Percentiles rank a stretch among this genome's conserved stretches.
phyloP scores from a whole-genome alignment of 2,797 vertebrate genomes.

The Lacerta bilineata region DNA sequence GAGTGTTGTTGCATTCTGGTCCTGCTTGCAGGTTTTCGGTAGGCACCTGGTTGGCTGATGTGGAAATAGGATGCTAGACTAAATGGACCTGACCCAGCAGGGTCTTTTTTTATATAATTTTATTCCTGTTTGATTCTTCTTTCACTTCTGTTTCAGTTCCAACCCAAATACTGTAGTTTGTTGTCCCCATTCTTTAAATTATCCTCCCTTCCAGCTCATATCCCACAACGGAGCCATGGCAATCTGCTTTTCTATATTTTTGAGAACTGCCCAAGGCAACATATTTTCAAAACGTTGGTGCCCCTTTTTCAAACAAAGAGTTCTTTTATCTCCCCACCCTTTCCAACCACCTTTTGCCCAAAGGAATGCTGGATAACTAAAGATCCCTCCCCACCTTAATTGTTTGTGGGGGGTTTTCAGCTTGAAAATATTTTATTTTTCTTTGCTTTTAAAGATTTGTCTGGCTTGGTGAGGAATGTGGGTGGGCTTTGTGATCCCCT shows the following conservation, averaged over 20 bases:
- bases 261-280: background rate
- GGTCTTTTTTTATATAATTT: too few species aligned
- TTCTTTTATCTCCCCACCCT: background rate
- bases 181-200: background rate
- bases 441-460: too few species aligned
- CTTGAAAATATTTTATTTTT: too few species aligned
- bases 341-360: background rate
- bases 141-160: background rate
- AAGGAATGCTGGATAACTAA: background rate
- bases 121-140: background rate
- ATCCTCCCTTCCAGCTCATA: background rate
- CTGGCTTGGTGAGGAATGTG: too few species aligned
- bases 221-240: background rate
- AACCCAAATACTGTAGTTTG: background rate
- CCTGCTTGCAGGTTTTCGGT: too few species aligned
- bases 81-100: too few species aligned
- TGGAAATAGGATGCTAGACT: too few species aligned
- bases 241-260: background rate
- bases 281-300: background rate
- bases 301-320: background rate
- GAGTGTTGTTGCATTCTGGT: too few species aligned
- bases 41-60: too few species aligned
- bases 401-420: too few species aligned
- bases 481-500: too few species aligned
- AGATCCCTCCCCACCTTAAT: too few species aligned